These are phyloP conservation scores for Cosmia trapezina DNA, from an alignment of 2,888 invertebrate genomes.

Conservation along the genomic window DNA sequence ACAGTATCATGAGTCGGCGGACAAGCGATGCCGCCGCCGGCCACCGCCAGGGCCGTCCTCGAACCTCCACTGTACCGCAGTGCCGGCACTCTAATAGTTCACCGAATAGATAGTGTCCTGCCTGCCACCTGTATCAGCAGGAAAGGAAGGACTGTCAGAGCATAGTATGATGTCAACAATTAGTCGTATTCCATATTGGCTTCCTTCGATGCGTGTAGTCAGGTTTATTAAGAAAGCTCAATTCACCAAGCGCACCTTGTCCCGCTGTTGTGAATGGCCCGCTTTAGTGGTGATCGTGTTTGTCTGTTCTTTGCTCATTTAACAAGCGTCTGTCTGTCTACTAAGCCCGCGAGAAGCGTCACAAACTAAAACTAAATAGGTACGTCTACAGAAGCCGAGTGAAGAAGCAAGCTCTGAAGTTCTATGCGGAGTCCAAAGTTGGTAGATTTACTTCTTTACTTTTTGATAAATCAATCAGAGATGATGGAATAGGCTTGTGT, in stretches of 20 bases:
- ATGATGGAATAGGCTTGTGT: conserved; percentile 56
- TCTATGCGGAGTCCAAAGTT: conserved; percentile 59
- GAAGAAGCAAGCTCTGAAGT: conserved; percentile 81
- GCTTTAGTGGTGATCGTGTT: conserved; percentile 71
- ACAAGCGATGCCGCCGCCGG: conserved; percentile 76
- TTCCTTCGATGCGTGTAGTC: conserved; percentile 75
- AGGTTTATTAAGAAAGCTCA: conserved; percentile 74
- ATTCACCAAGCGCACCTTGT: conserved; percentile 81
- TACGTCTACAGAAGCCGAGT: conserved; percentile 82
- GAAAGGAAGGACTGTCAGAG: conserved; percentile 64
- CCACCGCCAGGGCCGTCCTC: conserved; percentile 53
- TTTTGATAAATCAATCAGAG: conserved; percentile 56
- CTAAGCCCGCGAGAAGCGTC: conserved; percentile 80
- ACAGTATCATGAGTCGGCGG: conserved; percentile 78
- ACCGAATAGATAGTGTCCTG: conserved; percentile 52
- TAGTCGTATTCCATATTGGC: conserved; percentile 65
- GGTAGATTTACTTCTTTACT: conserved; percentile 62
- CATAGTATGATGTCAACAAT: conserved; percentile 55
- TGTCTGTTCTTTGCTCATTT: conserved; percentile 73
- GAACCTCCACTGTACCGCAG: conserved; percentile 58
- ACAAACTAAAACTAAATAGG: conserved; percentile 77
- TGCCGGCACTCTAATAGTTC: conserved; percentile 46
- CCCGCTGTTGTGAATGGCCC: conserved; percentile 74
- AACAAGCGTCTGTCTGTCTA: conserved; percentile 79
- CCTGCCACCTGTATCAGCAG: conserved; percentile 69